A percentile compares a stretch with the other conserved stretches of the same genome.
Evolutionary conservation across 2,888 invertebrate species (phyloP).

Genomic region (Lasioglossum morio): DNA sequence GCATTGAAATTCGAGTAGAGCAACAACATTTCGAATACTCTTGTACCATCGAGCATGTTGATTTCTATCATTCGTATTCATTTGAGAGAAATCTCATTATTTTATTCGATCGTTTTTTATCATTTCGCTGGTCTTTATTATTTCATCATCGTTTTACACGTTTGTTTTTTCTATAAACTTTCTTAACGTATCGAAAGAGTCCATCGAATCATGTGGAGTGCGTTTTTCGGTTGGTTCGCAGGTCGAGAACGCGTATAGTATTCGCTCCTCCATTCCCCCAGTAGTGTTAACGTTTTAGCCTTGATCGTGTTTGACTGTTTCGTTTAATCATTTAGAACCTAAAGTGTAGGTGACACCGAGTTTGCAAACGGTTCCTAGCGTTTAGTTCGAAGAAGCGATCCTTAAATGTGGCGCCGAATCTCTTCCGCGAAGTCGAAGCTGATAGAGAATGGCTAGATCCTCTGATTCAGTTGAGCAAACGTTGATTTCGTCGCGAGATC

Average conservation of each 20-base stretch:
- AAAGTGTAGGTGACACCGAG: constrained; percentile 49
- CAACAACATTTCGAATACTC: constrained; percentile 47
- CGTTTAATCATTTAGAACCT: constrained; percentile 69
- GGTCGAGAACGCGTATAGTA: constrained; percentile 61
- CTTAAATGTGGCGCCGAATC: constrained; percentile 76
- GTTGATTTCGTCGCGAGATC: constrained; percentile 24
- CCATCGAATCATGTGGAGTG: constrained; percentile 48
- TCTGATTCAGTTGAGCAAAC: constrained; percentile 22
- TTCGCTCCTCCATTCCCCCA: neutral
- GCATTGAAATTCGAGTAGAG: constrained; percentile 34
- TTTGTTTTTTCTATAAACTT: neutral
- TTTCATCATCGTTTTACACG: neutral
- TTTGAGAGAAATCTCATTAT: neutral
- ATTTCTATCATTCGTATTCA: constrained; percentile 25
- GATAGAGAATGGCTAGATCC: constrained; percentile 22
- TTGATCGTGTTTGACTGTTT: constrained; percentile 45
- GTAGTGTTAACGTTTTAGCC: constrained; percentile 7
- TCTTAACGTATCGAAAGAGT: neutral
- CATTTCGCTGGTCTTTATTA: neutral
- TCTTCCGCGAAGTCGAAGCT: constrained; percentile 77
- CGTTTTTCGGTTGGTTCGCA: constrained; percentile 68
- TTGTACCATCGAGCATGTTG: constrained; percentile 58
- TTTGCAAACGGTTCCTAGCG: constrained; percentile 64
- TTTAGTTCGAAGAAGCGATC: constrained; percentile 71
- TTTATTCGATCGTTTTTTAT: neutral